A percentile compares a stretch with the other conserved stretches of the same genome.
Conservation (phyloP, 2,797 vertebrate genomes). For the Protonibea diacanthus region DNA sequence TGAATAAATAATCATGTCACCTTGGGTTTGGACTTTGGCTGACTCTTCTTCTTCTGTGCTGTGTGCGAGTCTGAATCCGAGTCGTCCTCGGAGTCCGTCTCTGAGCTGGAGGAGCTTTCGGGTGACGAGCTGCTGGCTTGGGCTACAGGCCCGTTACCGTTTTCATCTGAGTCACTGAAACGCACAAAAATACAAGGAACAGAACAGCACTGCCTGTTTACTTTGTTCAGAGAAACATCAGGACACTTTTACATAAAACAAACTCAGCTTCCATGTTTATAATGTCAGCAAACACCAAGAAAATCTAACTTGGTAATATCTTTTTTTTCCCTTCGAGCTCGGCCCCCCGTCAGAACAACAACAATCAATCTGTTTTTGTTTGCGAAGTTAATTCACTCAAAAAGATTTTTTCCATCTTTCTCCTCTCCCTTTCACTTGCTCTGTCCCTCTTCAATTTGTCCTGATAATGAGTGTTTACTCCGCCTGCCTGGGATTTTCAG, state of each 20-base stretch:
- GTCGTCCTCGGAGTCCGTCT: conserved; percentile 84
- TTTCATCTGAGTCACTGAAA: conserved; percentile 76
- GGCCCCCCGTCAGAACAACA: conserved; percentile 38
- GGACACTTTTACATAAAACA: neutral
- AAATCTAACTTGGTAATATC: conserved; percentile 12
- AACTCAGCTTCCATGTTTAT: neutral
- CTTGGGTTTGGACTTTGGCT: conserved; percentile 58
- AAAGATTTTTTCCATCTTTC: conserved; percentile 71
- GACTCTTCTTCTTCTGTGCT: conserved; percentile 58
- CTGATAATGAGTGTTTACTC: conserved; percentile 93
- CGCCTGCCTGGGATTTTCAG: conserved; percentile 90
- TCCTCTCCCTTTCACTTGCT: conserved; percentile 66
- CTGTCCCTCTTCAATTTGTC: conserved; percentile 86
- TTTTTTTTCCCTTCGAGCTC: conserved; percentile 3
- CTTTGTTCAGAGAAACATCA: neutral
- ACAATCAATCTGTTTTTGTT: conserved; percentile 78
- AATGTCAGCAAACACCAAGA: neutral
- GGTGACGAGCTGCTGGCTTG: conserved; percentile 82
- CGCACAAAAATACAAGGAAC: neutral
- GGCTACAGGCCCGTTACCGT: conserved; percentile 70
- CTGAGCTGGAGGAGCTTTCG: conserved; percentile 84
- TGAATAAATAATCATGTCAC: conserved; percentile 45
- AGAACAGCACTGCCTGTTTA: neutral
- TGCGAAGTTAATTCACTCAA: conserved; percentile 83
- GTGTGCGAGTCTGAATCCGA: conserved; percentile 80